Conservation (phyloP, 2,888 invertebrate genomes). For the Thecocarcelia acutangulata region DNA sequence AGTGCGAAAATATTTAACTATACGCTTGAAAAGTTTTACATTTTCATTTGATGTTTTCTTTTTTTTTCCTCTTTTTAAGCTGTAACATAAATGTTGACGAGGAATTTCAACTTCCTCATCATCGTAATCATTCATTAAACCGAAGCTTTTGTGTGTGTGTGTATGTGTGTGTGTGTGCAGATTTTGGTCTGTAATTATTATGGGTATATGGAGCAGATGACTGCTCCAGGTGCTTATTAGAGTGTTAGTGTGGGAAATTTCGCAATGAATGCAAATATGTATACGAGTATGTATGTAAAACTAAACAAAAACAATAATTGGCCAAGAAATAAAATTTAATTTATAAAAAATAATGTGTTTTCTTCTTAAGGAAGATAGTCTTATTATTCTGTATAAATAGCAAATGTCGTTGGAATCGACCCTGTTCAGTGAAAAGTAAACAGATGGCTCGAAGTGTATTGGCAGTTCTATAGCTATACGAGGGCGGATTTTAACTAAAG, state of each 20-base stretch:
- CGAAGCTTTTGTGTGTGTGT: constrained; percentile 27
- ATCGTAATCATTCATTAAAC: constrained; percentile 47
- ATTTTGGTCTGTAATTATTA: constrained; percentile 50
- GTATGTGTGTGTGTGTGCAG: neutral
- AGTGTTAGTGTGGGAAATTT: constrained; percentile 50
- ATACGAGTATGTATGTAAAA: neutral
- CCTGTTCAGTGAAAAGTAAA: too few species aligned
- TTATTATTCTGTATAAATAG: too few species aligned
- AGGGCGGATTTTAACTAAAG: too few species aligned
- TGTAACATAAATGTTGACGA: constrained; percentile 39
- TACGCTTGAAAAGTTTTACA: constrained; percentile 53
- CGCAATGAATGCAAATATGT: neutral
- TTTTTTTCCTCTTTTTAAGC: constrained; percentile 16
- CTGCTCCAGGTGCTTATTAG: constrained; percentile 1
- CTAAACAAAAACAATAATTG: constrained; percentile 15
- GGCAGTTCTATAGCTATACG: too few species aligned
- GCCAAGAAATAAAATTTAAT: neutral
- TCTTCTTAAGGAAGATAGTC: too few species aligned
- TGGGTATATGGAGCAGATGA: constrained; percentile 36
- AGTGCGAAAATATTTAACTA: constrained; percentile 60
- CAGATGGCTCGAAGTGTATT: too few species aligned
- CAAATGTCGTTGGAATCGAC: too few species aligned
- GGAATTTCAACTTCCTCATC: constrained; percentile 57
- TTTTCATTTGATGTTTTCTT: constrained; percentile 20
- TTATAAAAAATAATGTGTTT: neutral